Conservation (phyloP, 2,888 invertebrate genomes). For the Pandemis cinnamomeana region DNA sequence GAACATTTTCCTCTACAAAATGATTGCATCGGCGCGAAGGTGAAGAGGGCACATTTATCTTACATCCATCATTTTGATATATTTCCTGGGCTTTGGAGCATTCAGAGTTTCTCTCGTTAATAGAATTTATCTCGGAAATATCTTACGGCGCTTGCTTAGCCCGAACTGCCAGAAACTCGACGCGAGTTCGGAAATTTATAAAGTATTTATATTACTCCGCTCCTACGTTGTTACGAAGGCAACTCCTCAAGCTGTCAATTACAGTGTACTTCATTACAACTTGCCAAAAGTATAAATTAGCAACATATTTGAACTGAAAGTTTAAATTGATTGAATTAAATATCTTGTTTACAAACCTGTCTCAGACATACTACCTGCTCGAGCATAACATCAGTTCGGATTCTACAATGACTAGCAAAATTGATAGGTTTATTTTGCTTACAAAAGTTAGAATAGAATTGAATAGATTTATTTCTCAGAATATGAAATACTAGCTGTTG, state of each 20-base stretch:
- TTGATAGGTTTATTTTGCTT: no score
- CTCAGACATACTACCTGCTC: not conserved
- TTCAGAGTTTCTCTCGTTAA: constrained; percentile 38
- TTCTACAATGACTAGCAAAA: no score
- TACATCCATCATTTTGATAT: constrained; percentile 42
- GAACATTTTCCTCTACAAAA: constrained; percentile 30
- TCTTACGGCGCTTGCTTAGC: constrained; percentile 29
- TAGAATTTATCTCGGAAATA: constrained; percentile 37
- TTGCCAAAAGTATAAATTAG: constrained; percentile 1
- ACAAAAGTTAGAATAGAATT: no score
- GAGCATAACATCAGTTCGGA: no score
- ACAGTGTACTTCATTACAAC: not conserved
- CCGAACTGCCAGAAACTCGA: constrained; percentile 8
- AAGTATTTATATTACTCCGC: constrained; percentile 23
- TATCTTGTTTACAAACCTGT: not conserved
- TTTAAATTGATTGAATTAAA: constrained; percentile 1
- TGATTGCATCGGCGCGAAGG: constrained; percentile 37
- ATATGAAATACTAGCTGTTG: no score
- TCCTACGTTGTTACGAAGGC: not conserved
- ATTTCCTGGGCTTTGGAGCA: constrained; percentile 33
- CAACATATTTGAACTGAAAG: not conserved
- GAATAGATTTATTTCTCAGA: no score
- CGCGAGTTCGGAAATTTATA: constrained; percentile 3
- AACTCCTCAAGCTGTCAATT: not conserved
- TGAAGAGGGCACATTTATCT: constrained; percentile 42